Base-by-base conservation (phyloP, 2,113 vertebrate species). In the Theristicus caerulescens region DNA sequence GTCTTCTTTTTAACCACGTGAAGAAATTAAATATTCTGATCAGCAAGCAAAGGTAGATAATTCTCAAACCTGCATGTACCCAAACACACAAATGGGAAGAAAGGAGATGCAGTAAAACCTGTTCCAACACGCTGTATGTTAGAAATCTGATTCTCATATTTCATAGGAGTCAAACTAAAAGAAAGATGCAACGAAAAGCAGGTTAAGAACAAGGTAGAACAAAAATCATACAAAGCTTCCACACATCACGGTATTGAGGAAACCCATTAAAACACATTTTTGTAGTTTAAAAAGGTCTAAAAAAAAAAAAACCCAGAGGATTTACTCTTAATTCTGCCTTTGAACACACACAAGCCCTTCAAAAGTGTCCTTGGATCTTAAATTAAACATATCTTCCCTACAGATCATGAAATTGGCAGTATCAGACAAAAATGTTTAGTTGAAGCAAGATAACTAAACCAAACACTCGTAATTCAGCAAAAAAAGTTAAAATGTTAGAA, bases 61-160 rank as follows among this genome's bases (percentile, higher is more conserved):
- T 36, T 92, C 72, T 90, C 44, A 80, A 92, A 71, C 27, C 16
- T 67, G n/a, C 34, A 49, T n/a, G 32, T 17, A 93, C 34, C 22
- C 59, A 89, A 86, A 88, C 59, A 83, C 42, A 86, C 13, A 86
- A 92, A 84, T 1, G 10, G 42, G 70, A 83, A 85, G 81, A 42
- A 82, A 31, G 32, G 51, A 85, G 61, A 94, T 81, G 82, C 62
- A 89, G 90, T 69, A 94, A 93, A 96, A 84, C 94, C 88, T 94
- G 94, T 95, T 84, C 34, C 27, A 52, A 90, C 95, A 92, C 0
- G 92, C 79, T 78, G 24, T 64, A 72, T 36, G 2, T 86, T 74
- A 81, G 82, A 88, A 96, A 94, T 65, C 57, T 42, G 80, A 93
- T 62, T 85, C 94, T 71, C 57, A 1, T 47, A 81, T 83, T 92